Evolutionary conservation across 2,797 vertebrate genomes (phyloP).

Genomic region (Poecilia picta): DNA sequence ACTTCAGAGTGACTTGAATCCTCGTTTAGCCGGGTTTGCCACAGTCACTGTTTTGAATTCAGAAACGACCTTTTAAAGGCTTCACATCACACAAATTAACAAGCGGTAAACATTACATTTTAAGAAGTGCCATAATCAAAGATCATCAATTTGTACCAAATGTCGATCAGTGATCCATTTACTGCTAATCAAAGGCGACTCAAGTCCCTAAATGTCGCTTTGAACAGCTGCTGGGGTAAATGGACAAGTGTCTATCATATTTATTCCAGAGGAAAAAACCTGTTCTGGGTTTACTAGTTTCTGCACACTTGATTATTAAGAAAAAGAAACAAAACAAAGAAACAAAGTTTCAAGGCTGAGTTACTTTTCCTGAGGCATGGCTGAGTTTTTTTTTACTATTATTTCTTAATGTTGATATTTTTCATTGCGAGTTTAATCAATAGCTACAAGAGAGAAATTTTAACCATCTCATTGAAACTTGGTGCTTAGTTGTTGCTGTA

Average conservation of each 20-base stretch:
- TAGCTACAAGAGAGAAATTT: neutral
- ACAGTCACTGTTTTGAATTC: neutral
- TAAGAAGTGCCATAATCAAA: too few relatives aligned
- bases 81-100: too few relatives aligned
- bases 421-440: neutral
- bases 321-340: neutral
- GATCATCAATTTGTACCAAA: too few relatives aligned
- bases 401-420: neutral
- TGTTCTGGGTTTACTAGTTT: neutral
- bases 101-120: too few relatives aligned
- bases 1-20: neutral
- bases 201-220: neutral
- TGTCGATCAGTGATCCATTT: too few relatives aligned
- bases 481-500: neutral
- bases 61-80: too few relatives aligned
- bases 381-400: neutral
- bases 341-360: neutral
- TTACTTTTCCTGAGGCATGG: neutral
- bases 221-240: neutral
- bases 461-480: neutral
- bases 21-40: neutral
- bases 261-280: neutral
- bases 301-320: neutral
- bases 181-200: too few relatives aligned
- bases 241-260: rapidly evolving